Base-by-base conservation (phyloP, 2,113 vertebrate species). In the Parotia lawesii region DNA sequence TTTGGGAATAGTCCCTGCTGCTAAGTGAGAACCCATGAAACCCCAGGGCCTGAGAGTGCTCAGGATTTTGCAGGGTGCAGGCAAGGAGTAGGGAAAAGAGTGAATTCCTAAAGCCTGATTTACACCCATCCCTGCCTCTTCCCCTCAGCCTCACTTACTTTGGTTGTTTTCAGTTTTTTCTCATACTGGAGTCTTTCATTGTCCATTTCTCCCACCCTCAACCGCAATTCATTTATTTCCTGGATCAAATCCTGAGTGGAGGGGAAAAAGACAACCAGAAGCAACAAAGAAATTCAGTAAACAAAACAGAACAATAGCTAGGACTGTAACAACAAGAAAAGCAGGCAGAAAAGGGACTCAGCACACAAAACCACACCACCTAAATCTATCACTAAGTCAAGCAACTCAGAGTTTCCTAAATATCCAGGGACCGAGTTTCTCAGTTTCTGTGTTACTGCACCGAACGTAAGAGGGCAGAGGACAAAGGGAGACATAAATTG, bases 101-200 rank as follows among this genome's bases (percentile, higher is more conserved):
- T 0, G 2, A 92, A 75, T n/a, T 87, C 77, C 53, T 60, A 25
- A 77, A 87, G 62, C 33, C 62, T 74, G 53, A 77, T 51, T 64
- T 37, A 51, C 1, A 31, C 24, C 47, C n/a, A 37, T 33, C n/a
- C 57, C 84, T 85, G 61, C n/a, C 40, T 58, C 40, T 77, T 48
- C 69, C 37, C 56, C 76, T 75, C 31, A 90, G 61, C 60, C 76
- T 85, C 93, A 98, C 98, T 98, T 97, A 99, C 99, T 98, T 99
- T 99, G 86, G 99, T 99, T 5, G 98, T 98, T 95, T 99, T 99
- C 42, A 99, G 97, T 86, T 99, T 99, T 97, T 99, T 99, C 95
- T 99, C 99, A 64, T 99, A 99, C 84, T 99, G 99, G 57, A 98
- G 93, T 93, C 98, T 98, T 90, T 99, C 99, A 81, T 80, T 98